These are phyloP conservation scores for Euclidia mi DNA, from an alignment of 2,888 invertebrate genomes.

Conservation along the genomic window DNA sequence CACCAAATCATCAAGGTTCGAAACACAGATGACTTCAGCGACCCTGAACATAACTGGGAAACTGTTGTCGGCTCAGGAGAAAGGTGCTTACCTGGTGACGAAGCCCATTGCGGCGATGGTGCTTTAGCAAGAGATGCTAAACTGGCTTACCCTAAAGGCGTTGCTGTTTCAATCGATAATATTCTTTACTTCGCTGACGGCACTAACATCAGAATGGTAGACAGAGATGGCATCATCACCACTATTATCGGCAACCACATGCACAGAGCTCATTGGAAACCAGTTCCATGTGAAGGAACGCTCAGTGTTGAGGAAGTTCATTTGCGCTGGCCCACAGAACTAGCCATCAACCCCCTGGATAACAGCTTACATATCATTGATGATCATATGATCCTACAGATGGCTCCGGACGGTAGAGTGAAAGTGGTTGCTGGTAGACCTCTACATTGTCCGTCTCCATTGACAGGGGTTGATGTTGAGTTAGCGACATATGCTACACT, in stretches of 20 bases:
- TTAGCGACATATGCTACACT: constrained; percentile 97
- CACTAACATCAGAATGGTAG: constrained; percentile 98
- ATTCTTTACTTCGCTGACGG: constrained; percentile 98
- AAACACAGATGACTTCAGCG: constrained; percentile 94
- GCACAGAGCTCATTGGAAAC: constrained; percentile 98
- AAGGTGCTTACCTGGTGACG: constrained; percentile 97
- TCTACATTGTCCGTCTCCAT: constrained; percentile 96
- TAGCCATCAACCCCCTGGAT: constrained; percentile 98
- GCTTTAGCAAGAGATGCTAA: constrained; percentile 97
- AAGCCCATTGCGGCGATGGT: constrained; percentile 98
- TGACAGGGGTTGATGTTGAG: constrained; percentile 95
- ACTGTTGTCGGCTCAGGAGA: constrained; percentile 98
- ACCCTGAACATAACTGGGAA: constrained; percentile 98
- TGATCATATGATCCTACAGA: constrained; percentile 97
- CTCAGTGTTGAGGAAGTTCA: constrained; percentile 98
- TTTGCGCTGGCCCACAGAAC: constrained; percentile 98
- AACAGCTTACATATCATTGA: constrained; percentile 98
- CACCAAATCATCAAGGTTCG: constrained; percentile 97
- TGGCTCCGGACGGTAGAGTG: constrained; percentile 97
- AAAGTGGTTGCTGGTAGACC: constrained; percentile 98
- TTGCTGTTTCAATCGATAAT: constrained; percentile 97
- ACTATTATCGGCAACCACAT: constrained; percentile 98
- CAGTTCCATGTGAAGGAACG: constrained; percentile 97
- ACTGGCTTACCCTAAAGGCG: constrained; percentile 98
- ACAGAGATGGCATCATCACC: constrained; percentile 97